Evolutionary conservation across 2,888 invertebrate genomes (phyloP).

Genomic region (Melipona beecheii): DNA sequence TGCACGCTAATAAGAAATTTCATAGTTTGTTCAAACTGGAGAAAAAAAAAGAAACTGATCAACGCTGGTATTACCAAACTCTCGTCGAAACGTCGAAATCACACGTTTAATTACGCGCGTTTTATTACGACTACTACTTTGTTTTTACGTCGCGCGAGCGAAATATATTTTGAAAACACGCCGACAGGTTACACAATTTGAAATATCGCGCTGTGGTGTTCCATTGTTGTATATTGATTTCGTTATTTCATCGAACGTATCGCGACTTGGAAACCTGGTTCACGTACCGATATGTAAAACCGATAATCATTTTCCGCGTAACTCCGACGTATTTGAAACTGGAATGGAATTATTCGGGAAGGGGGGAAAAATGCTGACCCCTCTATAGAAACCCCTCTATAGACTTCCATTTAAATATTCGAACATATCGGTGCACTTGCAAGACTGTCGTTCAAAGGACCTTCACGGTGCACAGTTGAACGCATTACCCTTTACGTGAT

Average conservation of each 20-base stretch:
- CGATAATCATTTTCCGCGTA: background rate
- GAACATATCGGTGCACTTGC: background rate
- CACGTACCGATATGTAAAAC: background rate
- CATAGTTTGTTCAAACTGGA: too few relatives aligned
- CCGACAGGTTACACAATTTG: background rate
- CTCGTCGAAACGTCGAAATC: too few relatives aligned
- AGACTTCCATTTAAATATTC: background rate
- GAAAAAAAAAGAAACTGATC: too few relatives aligned
- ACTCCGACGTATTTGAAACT: background rate
- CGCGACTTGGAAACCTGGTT: background rate
- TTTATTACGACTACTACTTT: too few relatives aligned
- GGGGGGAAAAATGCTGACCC: background rate
- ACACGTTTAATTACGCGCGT: too few relatives aligned
- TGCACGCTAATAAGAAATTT: too few relatives aligned
- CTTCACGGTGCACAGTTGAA: background rate
- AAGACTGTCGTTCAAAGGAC: too few relatives aligned
- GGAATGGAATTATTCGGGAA: background rate
- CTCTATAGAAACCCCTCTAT: background rate
- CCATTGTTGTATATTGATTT: background rate
- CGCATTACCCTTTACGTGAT: background rate
- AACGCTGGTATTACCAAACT: too few relatives aligned
- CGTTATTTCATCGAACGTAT: background rate
- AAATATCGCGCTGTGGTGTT: background rate
- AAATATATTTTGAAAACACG: too few relatives aligned
- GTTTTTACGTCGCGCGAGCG: too few relatives aligned